phyloP scores from a whole-genome alignment of 2,113 vertebrate species.

The Grus americana region DNA sequence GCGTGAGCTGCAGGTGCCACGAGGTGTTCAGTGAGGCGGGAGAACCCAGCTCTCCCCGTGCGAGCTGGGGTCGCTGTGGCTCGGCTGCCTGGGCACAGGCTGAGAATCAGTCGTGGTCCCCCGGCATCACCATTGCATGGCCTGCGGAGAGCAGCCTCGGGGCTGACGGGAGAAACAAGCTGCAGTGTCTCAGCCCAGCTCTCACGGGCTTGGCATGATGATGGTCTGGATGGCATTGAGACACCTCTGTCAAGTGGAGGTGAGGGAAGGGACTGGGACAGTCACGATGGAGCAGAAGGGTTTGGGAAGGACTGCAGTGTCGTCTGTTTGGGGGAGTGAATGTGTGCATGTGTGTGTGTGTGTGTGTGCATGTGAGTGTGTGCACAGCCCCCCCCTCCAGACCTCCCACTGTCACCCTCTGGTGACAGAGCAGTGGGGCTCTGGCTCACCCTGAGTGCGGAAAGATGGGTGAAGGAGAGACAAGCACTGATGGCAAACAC shows the following conservation, averaged over 20 bases:
- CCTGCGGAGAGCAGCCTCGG: fast-evolving
- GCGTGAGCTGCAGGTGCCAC: not conserved
- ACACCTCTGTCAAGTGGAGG: not conserved
- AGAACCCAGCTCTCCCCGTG: not conserved
- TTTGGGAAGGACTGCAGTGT: not conserved
- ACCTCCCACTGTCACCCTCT: not conserved
- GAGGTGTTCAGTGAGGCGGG: not conserved
- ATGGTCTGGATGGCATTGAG: not conserved
- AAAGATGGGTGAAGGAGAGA: not conserved
- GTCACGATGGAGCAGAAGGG: not conserved
- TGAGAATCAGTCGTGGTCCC: not conserved
- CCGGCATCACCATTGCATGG: fast-evolving
- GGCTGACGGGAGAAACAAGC: not conserved
- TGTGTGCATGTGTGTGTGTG: not conserved
- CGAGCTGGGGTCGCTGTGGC: not conserved
- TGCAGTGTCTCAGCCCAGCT: not conserved
- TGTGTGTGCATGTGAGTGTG: not conserved
- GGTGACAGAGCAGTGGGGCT: not conserved
- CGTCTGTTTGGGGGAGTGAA: not conserved
- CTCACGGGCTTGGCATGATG: not conserved
- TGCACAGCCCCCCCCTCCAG: not conserved
- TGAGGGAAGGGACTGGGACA: not conserved
- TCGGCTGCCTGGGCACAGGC: not conserved
- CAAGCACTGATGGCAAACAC: not conserved
- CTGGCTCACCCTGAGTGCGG: not conserved